phyloP scores from a whole-genome alignment of 2,888 invertebrate genomes.

The Volucella zonaria region DNA sequence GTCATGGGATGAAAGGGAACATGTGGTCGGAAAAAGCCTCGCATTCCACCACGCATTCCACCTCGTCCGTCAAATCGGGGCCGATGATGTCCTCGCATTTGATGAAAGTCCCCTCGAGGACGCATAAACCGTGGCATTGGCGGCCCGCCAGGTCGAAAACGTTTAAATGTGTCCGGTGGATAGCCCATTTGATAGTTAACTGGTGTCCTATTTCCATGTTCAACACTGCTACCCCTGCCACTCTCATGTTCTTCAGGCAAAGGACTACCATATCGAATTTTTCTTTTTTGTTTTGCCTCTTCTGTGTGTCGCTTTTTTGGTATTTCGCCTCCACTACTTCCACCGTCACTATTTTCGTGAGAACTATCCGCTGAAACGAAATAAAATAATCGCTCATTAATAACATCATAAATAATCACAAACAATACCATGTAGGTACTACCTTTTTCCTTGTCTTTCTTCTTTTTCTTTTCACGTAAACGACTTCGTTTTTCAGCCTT shows the following conservation, averaged over 20 bases:
- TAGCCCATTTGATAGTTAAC: slow-evolving; percentile 25
- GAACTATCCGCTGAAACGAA: slow-evolving; percentile 17
- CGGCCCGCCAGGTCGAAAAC: slow-evolving; percentile 68
- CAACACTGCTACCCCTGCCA: slow-evolving; percentile 37
- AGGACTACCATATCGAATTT: not conserved
- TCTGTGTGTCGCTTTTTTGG: slow-evolving; percentile 16
- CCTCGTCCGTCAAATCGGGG: slow-evolving; percentile 69
- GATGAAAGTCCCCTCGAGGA: slow-evolving; percentile 76
- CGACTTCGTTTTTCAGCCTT: slow-evolving; percentile 67
- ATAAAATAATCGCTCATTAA: not conserved
- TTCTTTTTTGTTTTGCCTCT: slow-evolving; percentile 1
- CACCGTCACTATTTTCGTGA: slow-evolving; percentile 37
- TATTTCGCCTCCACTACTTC: slow-evolving; percentile 38
- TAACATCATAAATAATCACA: too few relatives aligned
- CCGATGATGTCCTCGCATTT: slow-evolving; percentile 66
- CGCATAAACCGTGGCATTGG: slow-evolving; percentile 76
- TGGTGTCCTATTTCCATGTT: slow-evolving; percentile 14
- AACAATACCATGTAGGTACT: not conserved
- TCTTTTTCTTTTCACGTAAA: slow-evolving; percentile 63
- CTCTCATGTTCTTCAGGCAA: slow-evolving; percentile 30
- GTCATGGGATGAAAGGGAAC: slow-evolving; percentile 43
- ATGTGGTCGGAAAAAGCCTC: slow-evolving; percentile 56
- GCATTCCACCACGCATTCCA: slow-evolving; percentile 65
- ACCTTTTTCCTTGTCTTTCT: slow-evolving; percentile 75
- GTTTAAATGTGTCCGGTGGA: slow-evolving; percentile 71